phyloP scores from a whole-genome alignment of 2,888 invertebrate genomes.

The Coenonympha arcania region DNA sequence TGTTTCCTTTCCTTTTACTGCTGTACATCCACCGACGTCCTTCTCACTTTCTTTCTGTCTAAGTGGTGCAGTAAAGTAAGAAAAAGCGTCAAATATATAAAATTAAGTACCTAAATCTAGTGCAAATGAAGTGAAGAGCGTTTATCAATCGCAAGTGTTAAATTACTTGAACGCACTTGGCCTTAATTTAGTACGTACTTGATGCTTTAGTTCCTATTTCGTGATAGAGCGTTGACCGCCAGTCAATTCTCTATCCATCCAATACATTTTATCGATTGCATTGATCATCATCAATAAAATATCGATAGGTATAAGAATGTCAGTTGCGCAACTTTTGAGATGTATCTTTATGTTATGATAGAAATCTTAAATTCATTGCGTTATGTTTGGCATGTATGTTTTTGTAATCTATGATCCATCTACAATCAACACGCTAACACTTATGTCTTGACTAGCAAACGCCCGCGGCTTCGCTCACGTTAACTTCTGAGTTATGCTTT shows the following conservation, averaged over 20 bases:
- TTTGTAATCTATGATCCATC: neutral
- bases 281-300: constrained; percentile 2
- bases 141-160: neutral
- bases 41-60: too few species aligned
- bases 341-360: constrained; percentile 5
- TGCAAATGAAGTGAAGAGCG: neutral
- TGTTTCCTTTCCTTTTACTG: too few species aligned
- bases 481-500: too few species aligned
- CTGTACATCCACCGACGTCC: too few species aligned
- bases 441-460: too few species aligned
- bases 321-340: neutral
- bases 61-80: too few species aligned
- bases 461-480: too few species aligned
- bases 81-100: too few species aligned
- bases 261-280: constrained; percentile 15
- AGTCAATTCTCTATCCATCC: constrained; percentile 13
- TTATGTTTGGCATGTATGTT: neutral
- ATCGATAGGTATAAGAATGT: neutral
- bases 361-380: constrained; percentile 3
- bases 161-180: constrained; percentile 31
- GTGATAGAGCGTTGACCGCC: constrained; percentile 18
- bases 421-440: neutral
- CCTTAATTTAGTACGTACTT: constrained; percentile 47
- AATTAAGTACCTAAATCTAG: too few species aligned
- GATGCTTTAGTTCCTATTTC: constrained; percentile 30